phyloP scores from a whole-genome alignment of 2,888 invertebrate species.

The Acronicta leporina region DNA sequence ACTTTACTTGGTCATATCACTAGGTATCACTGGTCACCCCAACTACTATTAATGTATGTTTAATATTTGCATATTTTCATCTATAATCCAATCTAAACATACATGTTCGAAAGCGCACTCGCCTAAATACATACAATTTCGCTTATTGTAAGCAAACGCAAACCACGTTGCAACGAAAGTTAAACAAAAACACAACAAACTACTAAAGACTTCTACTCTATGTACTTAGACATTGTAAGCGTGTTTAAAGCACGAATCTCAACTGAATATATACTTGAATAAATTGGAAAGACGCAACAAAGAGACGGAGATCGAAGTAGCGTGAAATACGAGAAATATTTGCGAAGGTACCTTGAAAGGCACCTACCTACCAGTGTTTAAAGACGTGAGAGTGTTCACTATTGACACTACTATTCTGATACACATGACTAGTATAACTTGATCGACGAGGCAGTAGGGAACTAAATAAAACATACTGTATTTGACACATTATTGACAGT shows the following conservation, averaged over 20 bases:
- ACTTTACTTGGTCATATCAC: too few species aligned
- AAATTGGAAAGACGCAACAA: slow-evolving; percentile 49
- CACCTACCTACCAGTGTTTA: slow-evolving; percentile 6
- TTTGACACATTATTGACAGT: background rate
- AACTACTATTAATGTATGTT: too few species aligned
- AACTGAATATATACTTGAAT: slow-evolving; percentile 53
- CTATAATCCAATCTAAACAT: too few species aligned
- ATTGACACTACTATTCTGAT: background rate
- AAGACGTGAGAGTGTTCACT: background rate
- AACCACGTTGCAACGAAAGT: slow-evolving; percentile 15
- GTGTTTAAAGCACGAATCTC: slow-evolving; percentile 35
- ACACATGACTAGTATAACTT: background rate
- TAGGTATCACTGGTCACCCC: too few species aligned
- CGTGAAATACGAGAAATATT: slow-evolving; percentile 43
- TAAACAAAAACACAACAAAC: slow-evolving; percentile 19
- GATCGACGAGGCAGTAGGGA: background rate
- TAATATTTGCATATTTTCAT: too few species aligned
- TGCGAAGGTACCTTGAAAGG: slow-evolving; percentile 44
- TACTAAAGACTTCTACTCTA: slow-evolving; percentile 36
- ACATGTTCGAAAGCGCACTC: too few species aligned
- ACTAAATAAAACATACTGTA: too few species aligned
- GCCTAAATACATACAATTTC: slow-evolving; percentile 1
- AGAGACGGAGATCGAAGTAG: slow-evolving; percentile 28
- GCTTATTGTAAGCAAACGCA: background rate
- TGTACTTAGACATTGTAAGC: slow-evolving; percentile 36